These are phyloP conservation scores for Ara ararauna DNA, from an alignment of 2,797 vertebrate genomes.

Conservation along the genomic window DNA sequence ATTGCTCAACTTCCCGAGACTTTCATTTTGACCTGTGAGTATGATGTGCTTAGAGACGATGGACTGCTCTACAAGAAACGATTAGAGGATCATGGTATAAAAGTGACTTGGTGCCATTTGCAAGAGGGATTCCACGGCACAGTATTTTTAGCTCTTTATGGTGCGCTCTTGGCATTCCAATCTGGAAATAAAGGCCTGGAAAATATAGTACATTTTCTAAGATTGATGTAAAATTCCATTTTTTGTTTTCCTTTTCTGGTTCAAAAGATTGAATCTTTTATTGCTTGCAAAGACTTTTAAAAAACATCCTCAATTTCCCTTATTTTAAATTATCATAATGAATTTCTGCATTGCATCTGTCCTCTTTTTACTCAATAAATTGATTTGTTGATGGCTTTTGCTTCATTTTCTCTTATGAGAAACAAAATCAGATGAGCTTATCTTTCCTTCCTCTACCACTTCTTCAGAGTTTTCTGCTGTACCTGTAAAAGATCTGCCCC, in stretches of 20 bases:
- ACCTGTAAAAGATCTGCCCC: background rate
- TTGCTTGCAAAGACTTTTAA: background rate
- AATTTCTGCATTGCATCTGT: background rate
- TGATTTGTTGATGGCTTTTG: background rate
- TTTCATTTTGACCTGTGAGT: constrained; percentile 88
- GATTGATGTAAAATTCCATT: constrained; percentile 57
- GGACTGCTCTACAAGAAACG: constrained; percentile 87
- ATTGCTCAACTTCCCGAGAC: constrained; percentile 78
- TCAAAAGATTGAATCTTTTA: background rate
- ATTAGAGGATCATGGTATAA: constrained; percentile 80
- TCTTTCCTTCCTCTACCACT: background rate
- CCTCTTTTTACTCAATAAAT: background rate
- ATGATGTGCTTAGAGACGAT: constrained; percentile 85
- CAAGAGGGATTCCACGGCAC: constrained; percentile 85
- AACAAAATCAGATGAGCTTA: background rate
- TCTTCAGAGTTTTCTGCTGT: background rate
- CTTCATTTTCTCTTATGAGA: background rate
- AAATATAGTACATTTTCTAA: constrained; percentile 76
- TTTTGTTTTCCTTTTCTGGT: background rate
- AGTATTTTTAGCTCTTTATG: constrained; percentile 60
- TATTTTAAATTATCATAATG: background rate
- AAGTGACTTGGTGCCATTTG: constrained; percentile 84
- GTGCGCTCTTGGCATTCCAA: constrained; percentile 32
- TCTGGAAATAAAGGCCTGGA: constrained; percentile 73
- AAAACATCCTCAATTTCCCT: background rate